Percentiles rank a stretch among this genome's conserved stretches.
These are phyloP conservation scores for Coptodon bakossiorum DNA, from an alignment of 2,113 vertebrate genomes.

Conservation along the genomic window DNA sequence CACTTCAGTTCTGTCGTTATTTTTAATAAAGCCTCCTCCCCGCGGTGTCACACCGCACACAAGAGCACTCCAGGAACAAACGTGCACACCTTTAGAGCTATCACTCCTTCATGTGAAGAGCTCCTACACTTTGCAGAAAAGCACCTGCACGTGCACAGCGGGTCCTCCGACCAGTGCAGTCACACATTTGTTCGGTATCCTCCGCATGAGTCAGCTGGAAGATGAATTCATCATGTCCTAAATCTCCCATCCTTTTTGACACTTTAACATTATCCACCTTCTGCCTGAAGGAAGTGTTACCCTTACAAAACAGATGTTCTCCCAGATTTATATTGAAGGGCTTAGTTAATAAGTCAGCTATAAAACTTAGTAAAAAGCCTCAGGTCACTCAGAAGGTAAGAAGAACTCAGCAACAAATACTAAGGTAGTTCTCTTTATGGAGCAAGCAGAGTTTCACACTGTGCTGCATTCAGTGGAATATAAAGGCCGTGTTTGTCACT, in stretches of 20 bases:
- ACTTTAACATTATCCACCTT: slow-evolving; percentile 32
- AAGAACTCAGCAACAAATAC: not conserved
- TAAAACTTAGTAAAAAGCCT: not conserved
- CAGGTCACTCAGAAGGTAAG: not conserved
- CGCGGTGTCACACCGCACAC: not conserved
- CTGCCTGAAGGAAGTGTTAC: slow-evolving; percentile 37
- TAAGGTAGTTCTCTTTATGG: not conserved
- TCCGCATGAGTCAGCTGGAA: slow-evolving; percentile 24
- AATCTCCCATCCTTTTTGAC: slow-evolving; percentile 17
- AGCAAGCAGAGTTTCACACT: not conserved
- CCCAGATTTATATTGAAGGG: slow-evolving; percentile 20
- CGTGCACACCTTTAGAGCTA: not conserved
- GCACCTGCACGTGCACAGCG: not conserved
- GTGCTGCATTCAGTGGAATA: not conserved
- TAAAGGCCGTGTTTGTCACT: not conserved
- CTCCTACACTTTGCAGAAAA: not conserved
- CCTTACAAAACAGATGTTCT: slow-evolving; percentile 42
- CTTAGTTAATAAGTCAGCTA: slow-evolving; percentile 21
- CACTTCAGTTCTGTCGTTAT: slow-evolving; percentile 44
- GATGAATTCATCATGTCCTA: slow-evolving; percentile 29
- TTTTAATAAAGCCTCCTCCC: not conserved
- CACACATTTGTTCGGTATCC: not conserved
- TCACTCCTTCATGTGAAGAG: not conserved
- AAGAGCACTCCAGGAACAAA: not conserved
- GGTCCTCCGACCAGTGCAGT: not conserved